Percentiles rank a stretch among this genome's conserved stretches.
Evolutionary conservation across 2,888 invertebrate species (phyloP).

Genomic region (Alcis repandata): DNA sequence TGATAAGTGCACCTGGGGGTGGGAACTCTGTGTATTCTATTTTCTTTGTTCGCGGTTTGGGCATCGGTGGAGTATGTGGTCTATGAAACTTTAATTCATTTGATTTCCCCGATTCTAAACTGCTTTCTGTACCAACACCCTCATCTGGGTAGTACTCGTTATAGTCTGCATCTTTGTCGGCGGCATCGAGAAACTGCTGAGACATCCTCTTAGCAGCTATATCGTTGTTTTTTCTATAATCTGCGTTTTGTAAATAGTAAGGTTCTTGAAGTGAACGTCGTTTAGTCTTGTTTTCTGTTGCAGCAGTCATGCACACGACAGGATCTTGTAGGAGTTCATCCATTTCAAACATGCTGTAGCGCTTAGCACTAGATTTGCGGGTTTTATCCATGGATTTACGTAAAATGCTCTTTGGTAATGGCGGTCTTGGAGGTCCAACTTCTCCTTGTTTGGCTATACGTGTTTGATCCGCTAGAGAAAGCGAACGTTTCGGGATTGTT

Average conservation of each 20-base stretch:
- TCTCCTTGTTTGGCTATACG: conserved; percentile 79
- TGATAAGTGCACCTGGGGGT: conserved; percentile 82
- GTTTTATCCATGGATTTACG: conserved; percentile 88
- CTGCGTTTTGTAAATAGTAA: conserved; percentile 86
- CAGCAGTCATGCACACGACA: conserved; percentile 75
- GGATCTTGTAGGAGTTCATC: conserved; percentile 86
- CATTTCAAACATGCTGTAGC: conserved; percentile 94
- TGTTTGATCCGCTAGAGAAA: conserved; percentile 87
- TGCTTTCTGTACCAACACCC: conserved; percentile 87
- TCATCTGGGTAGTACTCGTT: conserved; percentile 87
- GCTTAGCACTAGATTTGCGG: conserved; percentile 84
- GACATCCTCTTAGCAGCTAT: conserved; percentile 82
- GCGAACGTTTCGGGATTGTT: conserved; percentile 89
- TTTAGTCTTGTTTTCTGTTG: conserved; percentile 86
- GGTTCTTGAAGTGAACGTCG: conserved; percentile 92
- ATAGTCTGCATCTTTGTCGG: conserved; percentile 84
- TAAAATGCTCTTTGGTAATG: conserved; percentile 90
- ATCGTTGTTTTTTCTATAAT: conserved; percentile 84
- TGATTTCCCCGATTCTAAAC: conserved; percentile 87
- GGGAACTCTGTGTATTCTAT: conserved; percentile 82
- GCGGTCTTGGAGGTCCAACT: conserved; percentile 89
- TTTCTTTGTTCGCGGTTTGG: conserved; percentile 82
- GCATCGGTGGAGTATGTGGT: conserved; percentile 84
- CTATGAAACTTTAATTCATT: conserved; percentile 82
- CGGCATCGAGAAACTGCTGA: conserved; percentile 83